A percentile compares a stretch with the other conserved stretches of the same genome.
These are phyloP conservation scores for Pteropus rufus DNA, from an alignment of 2,797 vertebrate genomes.

Conservation along the genomic window DNA sequence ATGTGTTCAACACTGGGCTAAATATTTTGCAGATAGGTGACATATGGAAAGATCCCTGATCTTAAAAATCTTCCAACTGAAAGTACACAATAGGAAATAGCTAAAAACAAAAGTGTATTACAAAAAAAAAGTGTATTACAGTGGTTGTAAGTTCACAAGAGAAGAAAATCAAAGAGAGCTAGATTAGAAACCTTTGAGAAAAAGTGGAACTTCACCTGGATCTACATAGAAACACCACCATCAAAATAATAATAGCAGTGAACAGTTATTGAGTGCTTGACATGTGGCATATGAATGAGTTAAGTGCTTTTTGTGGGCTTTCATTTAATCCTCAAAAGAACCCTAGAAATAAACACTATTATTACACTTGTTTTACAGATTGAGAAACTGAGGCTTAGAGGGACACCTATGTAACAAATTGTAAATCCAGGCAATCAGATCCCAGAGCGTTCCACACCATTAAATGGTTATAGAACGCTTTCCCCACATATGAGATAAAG, in stretches of 20 bases:
- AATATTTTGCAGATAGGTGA: not conserved
- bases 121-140: not conserved
- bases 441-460: not conserved
- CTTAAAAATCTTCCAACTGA: not conserved
- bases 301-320: not conserved
- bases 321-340: conserved; percentile 14
- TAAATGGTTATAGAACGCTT: not conserved
- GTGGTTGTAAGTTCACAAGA: not conserved
- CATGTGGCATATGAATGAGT: not conserved
- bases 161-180: conserved; percentile 1
- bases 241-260: not conserved
- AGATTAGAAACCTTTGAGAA: not conserved
- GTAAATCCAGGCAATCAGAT: not conserved
- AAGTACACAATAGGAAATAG: not conserved
- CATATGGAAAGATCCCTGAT: not conserved
- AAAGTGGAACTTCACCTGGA: not conserved
- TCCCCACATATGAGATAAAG: not conserved
- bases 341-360: not conserved
- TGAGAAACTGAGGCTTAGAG: not conserved
- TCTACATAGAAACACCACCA: not conserved
- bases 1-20: not conserved
- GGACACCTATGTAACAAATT: not conserved
- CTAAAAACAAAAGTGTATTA: conserved; percentile 2
- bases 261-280: not conserved
- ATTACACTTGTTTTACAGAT: not conserved